Evolutionary conservation across 2,113 vertebrate species (phyloP), one percentile per base, ranked within the genome.

Genomic region (Anser cygnoides): DNA sequence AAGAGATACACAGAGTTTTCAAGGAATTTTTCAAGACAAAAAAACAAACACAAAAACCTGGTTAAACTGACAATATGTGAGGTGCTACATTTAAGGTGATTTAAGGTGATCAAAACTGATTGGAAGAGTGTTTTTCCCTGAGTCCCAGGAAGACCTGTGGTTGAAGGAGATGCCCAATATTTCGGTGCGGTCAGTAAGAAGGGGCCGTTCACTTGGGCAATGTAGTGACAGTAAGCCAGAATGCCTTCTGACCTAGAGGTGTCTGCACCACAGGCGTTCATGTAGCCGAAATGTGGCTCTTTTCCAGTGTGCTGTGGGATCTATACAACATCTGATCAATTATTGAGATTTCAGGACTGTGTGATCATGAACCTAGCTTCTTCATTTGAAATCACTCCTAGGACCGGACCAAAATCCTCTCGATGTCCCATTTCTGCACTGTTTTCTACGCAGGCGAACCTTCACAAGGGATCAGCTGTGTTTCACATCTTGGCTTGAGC

Each of bases 361-460:
- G 8, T 22, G 17, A 11, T 61, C 50, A 4, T 1, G 11, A 18
- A 39, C 16, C 10, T 0, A 1, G 2, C 17, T 39, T 15, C 31
- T 52, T 52, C 28, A 11, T 11, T 49, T 61, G 43, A 43, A 83
- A 22, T 35, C 3, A 2, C 3, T 13, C 28, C n/a, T 46, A 59
- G 79, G 15, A 52, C 41, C 43, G 67, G 43, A 43, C 35, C 22
- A 14, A 33, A 43, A 17, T 20, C 22, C 54, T 18, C 2, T 0
- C 0, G 5, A 10, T 0, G 2, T 5, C 63, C 63, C 35, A 12
- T 5, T 41, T 37, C 82, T 75, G 31, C 22, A 21, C 43, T 18
- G 58, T 8, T 23, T 15, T 61, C 63, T 73, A 35, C 39, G 33
- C 22, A 13, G 63, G 18, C n/a, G 16, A 90, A 31, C 72, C 50